phyloP scores from a whole-genome alignment of 2,888 invertebrate species.

The Dryococelus australis region DNA sequence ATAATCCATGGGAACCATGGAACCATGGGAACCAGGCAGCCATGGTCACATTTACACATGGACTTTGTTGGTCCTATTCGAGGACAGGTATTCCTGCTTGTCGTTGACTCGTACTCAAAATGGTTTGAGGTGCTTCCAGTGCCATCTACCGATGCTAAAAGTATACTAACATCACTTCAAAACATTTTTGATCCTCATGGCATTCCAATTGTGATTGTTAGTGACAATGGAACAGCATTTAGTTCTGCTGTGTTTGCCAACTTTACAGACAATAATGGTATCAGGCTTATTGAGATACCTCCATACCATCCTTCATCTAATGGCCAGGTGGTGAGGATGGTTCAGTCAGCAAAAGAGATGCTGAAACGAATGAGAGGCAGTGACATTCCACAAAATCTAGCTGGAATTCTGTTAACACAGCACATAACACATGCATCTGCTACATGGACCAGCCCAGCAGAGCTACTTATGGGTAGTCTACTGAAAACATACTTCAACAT shows the following conservation, averaged over 20 bases:
- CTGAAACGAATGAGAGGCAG: too few species aligned
- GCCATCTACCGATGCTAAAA: not conserved
- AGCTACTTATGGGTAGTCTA: too few species aligned
- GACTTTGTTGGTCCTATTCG: not conserved
- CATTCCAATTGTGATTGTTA: not conserved
- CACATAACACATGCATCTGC: too few species aligned
- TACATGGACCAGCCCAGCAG: too few species aligned
- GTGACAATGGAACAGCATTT: not conserved
- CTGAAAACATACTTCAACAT: too few species aligned
- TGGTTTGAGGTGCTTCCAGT: not conserved
- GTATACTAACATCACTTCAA: not conserved
- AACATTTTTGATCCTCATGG: not conserved
- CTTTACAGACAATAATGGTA: not conserved
- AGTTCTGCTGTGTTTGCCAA: not conserved
- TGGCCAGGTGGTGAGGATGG: too few species aligned
- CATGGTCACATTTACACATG: not conserved
- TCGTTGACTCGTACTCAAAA: not conserved
- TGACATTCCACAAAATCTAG: too few species aligned
- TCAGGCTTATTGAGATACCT: not conserved
- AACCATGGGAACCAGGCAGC: not conserved
- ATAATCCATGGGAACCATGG: not conserved
- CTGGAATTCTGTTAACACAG: too few species aligned
- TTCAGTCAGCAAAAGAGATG: too few species aligned
- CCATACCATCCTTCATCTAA: too few species aligned
- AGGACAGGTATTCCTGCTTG: not conserved